These are phyloP conservation scores for Agriopis leucophaearia DNA, from an alignment of 2,888 invertebrate species.

Conservation along the genomic window DNA sequence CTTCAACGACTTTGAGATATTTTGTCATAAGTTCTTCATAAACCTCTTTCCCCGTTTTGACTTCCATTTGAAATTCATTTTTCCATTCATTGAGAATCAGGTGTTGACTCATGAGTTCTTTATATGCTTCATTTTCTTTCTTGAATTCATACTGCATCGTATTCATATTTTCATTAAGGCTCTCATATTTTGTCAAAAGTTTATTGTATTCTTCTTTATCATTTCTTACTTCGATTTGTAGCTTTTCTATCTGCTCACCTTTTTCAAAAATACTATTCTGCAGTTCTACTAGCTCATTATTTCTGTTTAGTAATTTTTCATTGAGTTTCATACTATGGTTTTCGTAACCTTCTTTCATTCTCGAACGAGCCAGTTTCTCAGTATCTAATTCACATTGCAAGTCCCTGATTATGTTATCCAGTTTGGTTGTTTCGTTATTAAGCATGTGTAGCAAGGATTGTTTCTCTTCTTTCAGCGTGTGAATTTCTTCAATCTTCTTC, in stretches of 20 bases:
- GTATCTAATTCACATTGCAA: slow-evolving; percentile 64
- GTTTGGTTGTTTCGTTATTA: slow-evolving; percentile 68
- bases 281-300: slow-evolving; percentile 75
- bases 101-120: neutral
- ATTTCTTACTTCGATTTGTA: slow-evolving; percentile 64
- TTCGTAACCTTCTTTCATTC: slow-evolving; percentile 71
- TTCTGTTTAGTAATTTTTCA: slow-evolving; percentile 75
- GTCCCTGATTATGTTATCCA: slow-evolving; percentile 62
- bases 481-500: slow-evolving; percentile 68
- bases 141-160: neutral
- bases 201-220: slow-evolving; percentile 62
- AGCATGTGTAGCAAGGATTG: slow-evolving; percentile 68
- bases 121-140: slow-evolving; percentile 9
- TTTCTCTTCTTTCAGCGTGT: slow-evolving; percentile 75
- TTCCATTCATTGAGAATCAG: slow-evolving; percentile 2
- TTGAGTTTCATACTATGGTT: slow-evolving; percentile 73
- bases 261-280: slow-evolving; percentile 72
- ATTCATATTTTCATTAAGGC: slow-evolving; percentile 46
- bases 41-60: neutral
- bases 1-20: neutral
- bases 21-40: neutral
- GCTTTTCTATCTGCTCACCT: slow-evolving; percentile 68
- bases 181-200: slow-evolving; percentile 58
- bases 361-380: slow-evolving; percentile 65
- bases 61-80: neutral